phyloP scores from a whole-genome alignment of 2,888 invertebrate species.

The Metalampra italica region DNA sequence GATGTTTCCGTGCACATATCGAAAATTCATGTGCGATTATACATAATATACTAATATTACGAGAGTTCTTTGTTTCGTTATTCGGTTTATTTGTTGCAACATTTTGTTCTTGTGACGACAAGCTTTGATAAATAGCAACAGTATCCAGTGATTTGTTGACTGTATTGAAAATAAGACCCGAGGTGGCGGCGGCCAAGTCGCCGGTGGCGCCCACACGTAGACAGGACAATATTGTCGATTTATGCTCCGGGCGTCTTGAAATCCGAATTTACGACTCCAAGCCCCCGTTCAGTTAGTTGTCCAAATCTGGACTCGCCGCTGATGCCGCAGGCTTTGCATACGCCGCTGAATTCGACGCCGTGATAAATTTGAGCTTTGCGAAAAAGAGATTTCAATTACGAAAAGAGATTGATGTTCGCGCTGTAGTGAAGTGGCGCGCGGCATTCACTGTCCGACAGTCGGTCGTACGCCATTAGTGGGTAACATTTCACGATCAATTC shows the following conservation, averaged over 20 bases:
- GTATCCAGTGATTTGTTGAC: slow-evolving; percentile 6
- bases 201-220: slow-evolving; percentile 42
- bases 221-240: slow-evolving; percentile 65
- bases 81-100: too few species aligned
- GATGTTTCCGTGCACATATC: slow-evolving; percentile 23
- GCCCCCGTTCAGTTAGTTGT: slow-evolving; percentile 28
- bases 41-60: background rate
- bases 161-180: slow-evolving; percentile 24
- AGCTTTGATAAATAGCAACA: background rate
- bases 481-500: slow-evolving; percentile 54
- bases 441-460: slow-evolving; percentile 28
- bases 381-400: slow-evolving; percentile 6
- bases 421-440: slow-evolving; percentile 15
- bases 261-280: slow-evolving; percentile 40
- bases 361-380: slow-evolving; percentile 1
- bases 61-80: too few species aligned
- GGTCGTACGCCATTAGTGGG: slow-evolving; percentile 36
- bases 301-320: slow-evolving; percentile 16
- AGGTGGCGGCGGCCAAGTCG: slow-evolving; percentile 28
- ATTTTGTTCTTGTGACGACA: background rate
- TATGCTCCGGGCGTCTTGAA: slow-evolving; percentile 40
- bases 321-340: slow-evolving; percentile 17
- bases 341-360: slow-evolving; percentile 8
- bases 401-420: slow-evolving; percentile 8
- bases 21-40: slow-evolving; percentile 17